Base-by-base conservation (phyloP, 2,888 invertebrate genomes). In the Reticulitermes lucifugus region DNA sequence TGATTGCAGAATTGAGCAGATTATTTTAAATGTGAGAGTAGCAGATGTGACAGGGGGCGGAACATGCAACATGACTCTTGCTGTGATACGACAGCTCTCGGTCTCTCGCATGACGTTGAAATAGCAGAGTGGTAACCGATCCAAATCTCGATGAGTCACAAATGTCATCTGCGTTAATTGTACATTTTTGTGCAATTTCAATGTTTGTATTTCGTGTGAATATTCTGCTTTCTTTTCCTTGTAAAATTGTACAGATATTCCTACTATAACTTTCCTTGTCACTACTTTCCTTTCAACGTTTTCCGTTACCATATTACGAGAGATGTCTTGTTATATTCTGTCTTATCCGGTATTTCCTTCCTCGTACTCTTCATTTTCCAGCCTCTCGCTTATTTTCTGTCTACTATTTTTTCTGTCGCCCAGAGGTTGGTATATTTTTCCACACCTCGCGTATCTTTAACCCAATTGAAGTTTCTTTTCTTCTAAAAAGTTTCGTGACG, bases 401-500 rank as follows among this genome's bases (percentile, higher is more conserved):
- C 14, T 35, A n/a, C 35, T 41, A 73, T 73, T 41, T 77, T 77
- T n/a, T 18, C 73, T 73, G 14, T 73, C 14, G 51, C 77, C 77
- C n/a, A 7, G 46, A 77, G 51, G 51, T 22, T 14, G 14, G 21
- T 41, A 7, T 73, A 73, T 35, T 70, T 73, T n/a, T 22, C 51
- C n/a, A n/a, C 51, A n/a, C 22, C 22, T 46, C 77, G 9, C 12
- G 41, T 46, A 77, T 41, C 77, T 77, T 51, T 77, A 77, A 77
- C 77, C 77, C 77, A 77, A 77, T 77, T 46, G 75, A 75, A 75
- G 41, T 75, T 75, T 35, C 35, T 35, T 43, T 41, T 75, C 71
- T 25, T 18, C 35, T 7, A 43, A 75, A 43, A 43, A 43, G 41
- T 75, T 75, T 43, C 35, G 51, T 77, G 46, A 43, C 46, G 77